Evolutionary conservation across 2,113 vertebrate genomes (phyloP), one percentile per base, ranked within the genome.

Genomic region (Oncorhynchus tshawytscha): DNA sequence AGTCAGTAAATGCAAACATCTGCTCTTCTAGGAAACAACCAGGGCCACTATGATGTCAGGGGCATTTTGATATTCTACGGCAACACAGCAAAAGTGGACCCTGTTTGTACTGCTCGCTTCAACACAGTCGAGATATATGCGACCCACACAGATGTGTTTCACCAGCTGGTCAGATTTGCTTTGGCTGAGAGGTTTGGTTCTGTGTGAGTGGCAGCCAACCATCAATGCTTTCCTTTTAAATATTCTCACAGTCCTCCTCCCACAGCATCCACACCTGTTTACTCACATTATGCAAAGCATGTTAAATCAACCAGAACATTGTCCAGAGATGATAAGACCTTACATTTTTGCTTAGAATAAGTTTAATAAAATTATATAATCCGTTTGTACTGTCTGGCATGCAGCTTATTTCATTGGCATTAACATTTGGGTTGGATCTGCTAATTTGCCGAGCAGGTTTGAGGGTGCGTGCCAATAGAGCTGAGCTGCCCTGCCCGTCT

Each of bases 231-330:
- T 68, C 31, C 16, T 39, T 31, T 16, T 7, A 68, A 39, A 68
- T 68, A 31, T n/a, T 68, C 67, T 45, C 67, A 68, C 67, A 68
- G 67, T 68, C 20, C 59, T 22, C 7, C n/a, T n/a, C 29, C 27
- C 67, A 68, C 67, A 68, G 31, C 6, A 9, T 29, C 67, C 67
- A 68, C 67, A 68, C 67, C 67, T 68, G 67, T 68, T 68, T 68
- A 45, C 39, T 45, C 2, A 45, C 39, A 68, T 68, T 27, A 20
- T 72, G n/a, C 59, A 24, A 7, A 62, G 16, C n/a, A 62, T 22
- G 9, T 45, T 45, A 45, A 45, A 45, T 45, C 54, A n/a, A 24
- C 59, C 13, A 13, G 59, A 7, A 60, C 59, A 60, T 22, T 60
- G n/a, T 9, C 13, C 51, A 57, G 54, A 57, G 54, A 20, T 57